Base-by-base conservation (phyloP, 2,797 vertebrate genomes). In the Luscinia megarhynchos region DNA sequence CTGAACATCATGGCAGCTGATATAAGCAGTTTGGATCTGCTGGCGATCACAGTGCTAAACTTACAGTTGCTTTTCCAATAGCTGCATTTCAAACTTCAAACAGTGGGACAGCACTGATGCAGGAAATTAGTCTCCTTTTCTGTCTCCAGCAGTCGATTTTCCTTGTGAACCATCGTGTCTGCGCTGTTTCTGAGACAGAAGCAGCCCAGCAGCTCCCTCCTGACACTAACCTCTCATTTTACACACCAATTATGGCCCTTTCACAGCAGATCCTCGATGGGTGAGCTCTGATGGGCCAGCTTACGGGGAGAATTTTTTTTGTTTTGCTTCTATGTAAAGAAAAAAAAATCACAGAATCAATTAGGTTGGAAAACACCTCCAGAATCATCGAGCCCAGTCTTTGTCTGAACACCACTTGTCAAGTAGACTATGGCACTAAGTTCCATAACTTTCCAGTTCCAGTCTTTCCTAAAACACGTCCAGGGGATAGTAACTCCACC, bases 181-280 rank as follows among this genome's bases (percentile, higher is more conserved):
- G 36, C n/a, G 11, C 19, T 29, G 46, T 29, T 57, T 69, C 34
- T 2, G 3, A 45, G 29, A 7, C 29, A 11, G 30, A 36, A 16
- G 30, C 6, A 12, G n/a, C 21, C 21, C 6, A 3, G 21, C 12
- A 22, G 12, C 3, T 14, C 13, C 8, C 58, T 81, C 50, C 21
- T 32, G 41, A 23, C 3, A 2, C 61, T 51, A 9, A 3, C n/a
- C n/a, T 36, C 30, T 50, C 6, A 5, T 43, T 79, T 59, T 30
- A 75, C n/a, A 8, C 58, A 21, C 7, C 0, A 17, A n/a, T 3
- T 3, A 5, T 3, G n/a, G 34, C 19, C 1, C 5, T 58, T 32
- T 12, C n/a, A 43, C 0, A 1, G 46, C 26, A 22, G 41, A 29
- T 40, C 26, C 64, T 62, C 0, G 0, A 32, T 5, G 7, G 29